phyloP scores from a whole-genome alignment of 1,140 invertebrate genomes.

The Drosophila oshimai region DNA sequence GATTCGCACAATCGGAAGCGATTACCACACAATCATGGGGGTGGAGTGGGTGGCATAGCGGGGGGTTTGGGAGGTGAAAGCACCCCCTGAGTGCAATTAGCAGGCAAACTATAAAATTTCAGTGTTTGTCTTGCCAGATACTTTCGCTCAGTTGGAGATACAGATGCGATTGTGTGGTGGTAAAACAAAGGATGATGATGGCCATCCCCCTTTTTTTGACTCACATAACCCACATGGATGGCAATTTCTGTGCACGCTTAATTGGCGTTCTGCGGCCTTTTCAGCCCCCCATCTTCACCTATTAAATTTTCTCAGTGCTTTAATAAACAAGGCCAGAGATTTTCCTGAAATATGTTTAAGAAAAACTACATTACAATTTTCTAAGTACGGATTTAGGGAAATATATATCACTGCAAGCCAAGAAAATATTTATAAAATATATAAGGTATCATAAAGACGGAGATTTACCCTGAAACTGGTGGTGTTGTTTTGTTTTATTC shows the following conservation, averaged over 20 bases:
- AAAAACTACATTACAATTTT: no score
- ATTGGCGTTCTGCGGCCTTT: conserved; percentile 64
- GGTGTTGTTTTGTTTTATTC: no score
- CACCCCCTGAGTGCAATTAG: conserved; percentile 75
- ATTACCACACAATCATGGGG: conserved; percentile 48
- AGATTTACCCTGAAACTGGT: no score
- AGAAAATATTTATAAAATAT: no score
- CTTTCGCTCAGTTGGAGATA: conserved; percentile 45
- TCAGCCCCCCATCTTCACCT: conserved; percentile 1
- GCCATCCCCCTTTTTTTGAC: background rate
- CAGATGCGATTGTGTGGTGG: conserved; percentile 9
- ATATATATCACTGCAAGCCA: no score
- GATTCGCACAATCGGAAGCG: conserved; percentile 68
- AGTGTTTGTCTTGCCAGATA: conserved; percentile 77
- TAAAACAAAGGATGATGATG: conserved; percentile 21
- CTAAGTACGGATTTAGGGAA: no score
- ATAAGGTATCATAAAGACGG: no score
- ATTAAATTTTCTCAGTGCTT: conserved; percentile 9
- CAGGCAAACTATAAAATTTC: conserved; percentile 76
- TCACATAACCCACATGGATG: conserved; percentile 1
- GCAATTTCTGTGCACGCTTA: conserved; percentile 58
- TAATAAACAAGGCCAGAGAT: conserved; percentile 29
- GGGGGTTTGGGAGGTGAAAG: conserved; percentile 3
- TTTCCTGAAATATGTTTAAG: background rate
- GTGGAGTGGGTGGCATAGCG: background rate